Evolutionary conservation across 23 tunicate genomes (phyloP), one percentile per base, ranked within the genome.

Genomic region (Trididemnum miniatum): DNA sequence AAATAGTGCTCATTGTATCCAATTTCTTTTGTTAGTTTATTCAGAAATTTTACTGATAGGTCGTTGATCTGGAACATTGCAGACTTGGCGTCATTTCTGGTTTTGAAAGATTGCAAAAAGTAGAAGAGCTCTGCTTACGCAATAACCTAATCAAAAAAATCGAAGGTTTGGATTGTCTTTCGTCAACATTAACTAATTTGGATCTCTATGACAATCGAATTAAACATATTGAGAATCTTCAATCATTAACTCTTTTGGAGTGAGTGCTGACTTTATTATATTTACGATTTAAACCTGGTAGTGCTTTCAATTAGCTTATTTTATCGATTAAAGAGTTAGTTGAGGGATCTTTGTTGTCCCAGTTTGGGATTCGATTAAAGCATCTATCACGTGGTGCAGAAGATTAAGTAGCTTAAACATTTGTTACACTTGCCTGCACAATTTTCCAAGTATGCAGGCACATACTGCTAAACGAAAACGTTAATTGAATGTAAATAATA

Each of bases 161-260:
- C 31, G 95, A 89, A 82, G 89, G 86, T 34, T 63, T 95, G 30
- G 75, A 71, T 1, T 77, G 95, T 44, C 86, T 89, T 36, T 33
- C 91, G 0, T 51, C 79, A 23, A 89, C 95, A 2, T 57, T 95
- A 1, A 76, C 76, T 18, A 76, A 81, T 35, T 86, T 95, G 32
- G 98, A 95, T 54, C 85, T 89, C 60, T 95, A 95, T 79, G 98
- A 95, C 72, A 95, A 95, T 71, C 76, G 81, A 40, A 35, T 95
- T 2, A 95, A 95, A 63, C 85, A 85, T 35, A 89, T 89, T 71
- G 98, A 95, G 80, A 83, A 93, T 66, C 65, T 93, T 57, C 83
- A 93, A 36, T 44, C 73, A 0, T 75, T 93, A 20, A 76, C 84
- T 0, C 33, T 80, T 30, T 54, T 93, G 1, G 88, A 88, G 98